Base-by-base conservation (phyloP, 2,113 vertebrate genomes). In the Aspidoscelis tigris region DNA sequence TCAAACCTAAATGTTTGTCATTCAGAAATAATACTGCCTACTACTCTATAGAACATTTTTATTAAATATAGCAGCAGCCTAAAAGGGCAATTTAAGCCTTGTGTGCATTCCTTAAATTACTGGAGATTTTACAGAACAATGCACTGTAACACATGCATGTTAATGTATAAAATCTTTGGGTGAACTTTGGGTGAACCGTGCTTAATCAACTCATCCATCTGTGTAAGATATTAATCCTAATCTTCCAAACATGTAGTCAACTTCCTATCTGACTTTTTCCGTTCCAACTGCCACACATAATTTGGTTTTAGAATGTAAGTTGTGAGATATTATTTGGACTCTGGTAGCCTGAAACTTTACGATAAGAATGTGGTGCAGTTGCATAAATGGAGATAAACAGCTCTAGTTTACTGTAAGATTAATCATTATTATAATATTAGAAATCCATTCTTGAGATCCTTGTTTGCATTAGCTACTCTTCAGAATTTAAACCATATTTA, bases 1-100 rank as follows among this genome's bases (percentile, higher is more conserved):
- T 33, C 26, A 84, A 58, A 71, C 81, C 65, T 4, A 73, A 81
- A 76, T 65, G 43, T 58, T n/a, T 75, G n/a, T 58, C 53, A 61
- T 61, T 53, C 33, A 77, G 53, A 18, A 61, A 58, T 77, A 58
- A 16, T 5, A 16, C 16, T 33, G 58, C 39, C 39, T 76, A 76
- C 18, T 76, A 33, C 26, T 16, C 5, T 50, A 50, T 50, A 50
- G 73, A 76, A 76, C 24, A 76, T 16, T 84, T 84, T 47, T 85
- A 77, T 47, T 53, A 82, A 78, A 26, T 47, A 2, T 11, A n/a
- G 1, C 18, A 9, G 50, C 39, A 18, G 18, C 7, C n/a, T 72
- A 18, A 41, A 20, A 20, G 71, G n/a, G 70, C 41, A 11, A 41
- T 78, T 11, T 21, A 64, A 64, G 61, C 41, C 55, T 78, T 78